These are phyloP conservation scores for Myotis pilosus DNA, from an alignment of 2,797 vertebrate species.

Conservation along the genomic window DNA sequence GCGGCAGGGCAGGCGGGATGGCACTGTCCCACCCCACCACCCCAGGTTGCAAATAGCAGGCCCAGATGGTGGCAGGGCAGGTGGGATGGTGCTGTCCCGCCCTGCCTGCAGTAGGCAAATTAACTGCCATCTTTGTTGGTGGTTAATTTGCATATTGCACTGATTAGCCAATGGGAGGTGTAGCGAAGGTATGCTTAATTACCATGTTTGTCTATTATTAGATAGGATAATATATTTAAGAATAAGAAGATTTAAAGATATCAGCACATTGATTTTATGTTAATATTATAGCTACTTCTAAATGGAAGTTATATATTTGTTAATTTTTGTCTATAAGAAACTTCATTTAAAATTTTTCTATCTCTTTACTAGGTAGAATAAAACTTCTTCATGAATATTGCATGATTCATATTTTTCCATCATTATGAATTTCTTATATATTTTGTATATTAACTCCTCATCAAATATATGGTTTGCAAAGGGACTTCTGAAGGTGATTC, in stretches of 20 bases:
- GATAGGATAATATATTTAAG: background rate
- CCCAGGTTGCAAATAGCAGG: too few species aligned
- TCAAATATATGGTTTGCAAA: background rate
- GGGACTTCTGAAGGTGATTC: background rate
- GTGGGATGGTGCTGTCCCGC: too few species aligned
- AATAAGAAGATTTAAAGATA: slow-evolving; percentile 31
- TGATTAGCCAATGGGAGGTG: too few species aligned
- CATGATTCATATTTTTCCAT: background rate
- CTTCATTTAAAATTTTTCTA: background rate
- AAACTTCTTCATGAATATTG: background rate
- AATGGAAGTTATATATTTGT: background rate
- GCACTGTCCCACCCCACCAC: too few species aligned
- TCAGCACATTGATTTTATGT: background rate
- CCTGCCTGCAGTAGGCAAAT: too few species aligned
- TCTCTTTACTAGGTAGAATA: background rate
- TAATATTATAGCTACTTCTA: slow-evolving; percentile 7
- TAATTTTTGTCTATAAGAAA: background rate
- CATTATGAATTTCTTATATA: background rate
- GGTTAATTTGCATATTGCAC: too few species aligned
- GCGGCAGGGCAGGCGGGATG: too few species aligned
- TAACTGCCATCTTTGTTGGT: too few species aligned
- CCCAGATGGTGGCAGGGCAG: too few species aligned
- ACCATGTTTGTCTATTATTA: too few species aligned
- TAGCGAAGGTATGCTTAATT: too few species aligned
- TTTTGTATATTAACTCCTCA: background rate